Percentiles rank a stretch among this genome's conserved stretches.
Evolutionary conservation across 2,888 invertebrate species (phyloP).

Genomic region (Acrocyrtus sp.): DNA sequence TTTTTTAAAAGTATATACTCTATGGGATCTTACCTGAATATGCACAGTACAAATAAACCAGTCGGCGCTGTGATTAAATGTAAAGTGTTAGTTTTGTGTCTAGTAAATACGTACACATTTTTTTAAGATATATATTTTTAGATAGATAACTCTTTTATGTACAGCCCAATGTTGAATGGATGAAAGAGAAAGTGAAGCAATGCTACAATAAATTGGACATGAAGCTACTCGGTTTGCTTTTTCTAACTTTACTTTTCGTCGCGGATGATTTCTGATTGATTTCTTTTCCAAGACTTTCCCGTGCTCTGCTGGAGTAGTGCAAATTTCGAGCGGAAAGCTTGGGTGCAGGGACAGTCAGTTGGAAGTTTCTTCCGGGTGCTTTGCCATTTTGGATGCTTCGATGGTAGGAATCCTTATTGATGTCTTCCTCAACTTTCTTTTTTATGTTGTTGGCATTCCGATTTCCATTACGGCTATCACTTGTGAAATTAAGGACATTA

Average conservation of each 20-base stretch:
- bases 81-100: too few relatives aligned
- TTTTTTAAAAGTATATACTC: too few relatives aligned
- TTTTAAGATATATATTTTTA: too few relatives aligned
- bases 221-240: slow-evolving; percentile 20
- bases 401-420: slow-evolving; percentile 27
- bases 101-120: too few relatives aligned
- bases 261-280: neutral
- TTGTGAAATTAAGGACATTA: neutral
- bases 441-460: neutral
- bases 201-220: slow-evolving; percentile 43
- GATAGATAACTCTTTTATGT: neutral
- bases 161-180: neutral
- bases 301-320: slow-evolving; percentile 23
- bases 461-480: neutral
- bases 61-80: too few relatives aligned
- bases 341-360: neutral
- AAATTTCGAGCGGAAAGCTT: slow-evolving; percentile 12
- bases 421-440: slow-evolving; percentile 21
- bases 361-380: neutral
- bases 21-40: too few relatives aligned
- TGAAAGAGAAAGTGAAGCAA: neutral
- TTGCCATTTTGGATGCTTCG: neutral
- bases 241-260: slow-evolving; percentile 23
- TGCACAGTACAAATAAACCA: too few relatives aligned
- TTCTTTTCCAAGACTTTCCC: slow-evolving; percentile 27